Percentiles rank a stretch among this genome's conserved stretches.
Conservation (phyloP, 2,113 vertebrate genomes). For the Prionailurus bengalensis region DNA sequence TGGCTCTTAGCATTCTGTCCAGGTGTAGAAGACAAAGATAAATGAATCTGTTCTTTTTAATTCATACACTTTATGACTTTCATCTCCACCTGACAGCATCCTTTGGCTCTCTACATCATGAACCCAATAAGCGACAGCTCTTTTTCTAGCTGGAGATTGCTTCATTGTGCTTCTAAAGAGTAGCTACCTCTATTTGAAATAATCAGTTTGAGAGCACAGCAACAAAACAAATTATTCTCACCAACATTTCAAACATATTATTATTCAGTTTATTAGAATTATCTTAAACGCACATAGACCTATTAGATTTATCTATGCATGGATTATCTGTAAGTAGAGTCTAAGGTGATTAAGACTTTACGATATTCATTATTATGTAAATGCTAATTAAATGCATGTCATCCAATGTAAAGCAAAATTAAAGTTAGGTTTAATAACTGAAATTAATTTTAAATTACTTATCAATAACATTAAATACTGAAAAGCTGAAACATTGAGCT, state of each 20-base stretch:
- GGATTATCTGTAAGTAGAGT: background rate
- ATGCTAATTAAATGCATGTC: background rate
- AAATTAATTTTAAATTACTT: slow-evolving; percentile 22
- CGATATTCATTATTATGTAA: background rate
- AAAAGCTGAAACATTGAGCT: slow-evolving; percentile 15
- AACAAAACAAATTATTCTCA: slow-evolving; percentile 19
- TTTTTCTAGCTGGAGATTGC: slow-evolving; percentile 53
- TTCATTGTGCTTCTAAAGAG: slow-evolving; percentile 71
- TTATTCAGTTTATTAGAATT: background rate
- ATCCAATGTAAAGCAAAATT: background rate
- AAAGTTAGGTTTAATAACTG: background rate
- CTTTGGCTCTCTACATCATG: slow-evolving; percentile 70
- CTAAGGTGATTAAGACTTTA: background rate
- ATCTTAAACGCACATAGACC: background rate
- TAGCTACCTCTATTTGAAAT: slow-evolving; percentile 44
- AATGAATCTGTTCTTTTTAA: slow-evolving; percentile 84
- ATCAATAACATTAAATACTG: background rate
- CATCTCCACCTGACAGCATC: slow-evolving; percentile 81
- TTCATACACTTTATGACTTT: slow-evolving; percentile 82
- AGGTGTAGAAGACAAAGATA: slow-evolving; percentile 87
- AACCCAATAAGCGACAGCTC: slow-evolving; percentile 57
- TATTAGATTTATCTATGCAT: background rate
- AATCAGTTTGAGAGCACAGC: slow-evolving; percentile 61
- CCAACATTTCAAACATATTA: background rate
- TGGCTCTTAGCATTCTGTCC: slow-evolving; percentile 82